phyloP scores from a whole-genome alignment of 2,888 invertebrate species.

The Cerceris ruficornis region DNA sequence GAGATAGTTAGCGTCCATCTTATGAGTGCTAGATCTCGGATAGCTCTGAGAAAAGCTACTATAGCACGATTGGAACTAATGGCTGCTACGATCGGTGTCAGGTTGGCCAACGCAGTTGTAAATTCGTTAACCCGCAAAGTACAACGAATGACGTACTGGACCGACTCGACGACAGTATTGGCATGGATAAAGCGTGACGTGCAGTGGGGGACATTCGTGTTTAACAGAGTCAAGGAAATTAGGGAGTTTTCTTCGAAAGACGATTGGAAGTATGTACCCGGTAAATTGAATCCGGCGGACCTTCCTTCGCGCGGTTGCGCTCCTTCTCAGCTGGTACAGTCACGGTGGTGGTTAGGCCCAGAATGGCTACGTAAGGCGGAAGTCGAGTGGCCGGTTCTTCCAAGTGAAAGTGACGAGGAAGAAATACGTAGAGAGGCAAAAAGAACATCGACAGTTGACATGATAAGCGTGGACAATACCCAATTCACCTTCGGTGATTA shows the following conservation, averaged over 20 bases:
- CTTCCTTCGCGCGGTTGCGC: slow-evolving; percentile 67
- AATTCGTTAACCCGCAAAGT: slow-evolving; percentile 15
- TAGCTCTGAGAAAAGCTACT: no score
- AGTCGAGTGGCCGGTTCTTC: slow-evolving; percentile 1
- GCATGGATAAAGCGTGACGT: slow-evolving; percentile 62
- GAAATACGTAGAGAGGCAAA: not conserved
- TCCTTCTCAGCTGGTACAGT: not conserved
- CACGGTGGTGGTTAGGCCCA: slow-evolving; percentile 24
- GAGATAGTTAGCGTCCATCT: no score
- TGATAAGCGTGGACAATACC: not conserved
- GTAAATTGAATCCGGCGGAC: slow-evolving; percentile 72
- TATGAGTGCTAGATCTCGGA: no score
- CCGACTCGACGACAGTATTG: slow-evolving; percentile 65
- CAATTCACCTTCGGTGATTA: not conserved
- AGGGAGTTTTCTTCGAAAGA: slow-evolving; percentile 30
- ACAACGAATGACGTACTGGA: slow-evolving; percentile 8
- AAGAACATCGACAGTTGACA: not conserved
- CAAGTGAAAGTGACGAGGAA: not conserved
- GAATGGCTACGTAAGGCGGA: not conserved
- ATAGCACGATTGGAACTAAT: no score
- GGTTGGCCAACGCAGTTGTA: no score
- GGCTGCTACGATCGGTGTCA: no score
- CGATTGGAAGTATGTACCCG: slow-evolving; percentile 69
- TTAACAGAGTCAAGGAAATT: slow-evolving; percentile 62
- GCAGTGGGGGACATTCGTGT: slow-evolving; percentile 30